A percentile compares a stretch with the other conserved stretches of the same genome.
phyloP scores from a whole-genome alignment of 2,888 invertebrate genomes.

The Drosophila histrio region DNA sequence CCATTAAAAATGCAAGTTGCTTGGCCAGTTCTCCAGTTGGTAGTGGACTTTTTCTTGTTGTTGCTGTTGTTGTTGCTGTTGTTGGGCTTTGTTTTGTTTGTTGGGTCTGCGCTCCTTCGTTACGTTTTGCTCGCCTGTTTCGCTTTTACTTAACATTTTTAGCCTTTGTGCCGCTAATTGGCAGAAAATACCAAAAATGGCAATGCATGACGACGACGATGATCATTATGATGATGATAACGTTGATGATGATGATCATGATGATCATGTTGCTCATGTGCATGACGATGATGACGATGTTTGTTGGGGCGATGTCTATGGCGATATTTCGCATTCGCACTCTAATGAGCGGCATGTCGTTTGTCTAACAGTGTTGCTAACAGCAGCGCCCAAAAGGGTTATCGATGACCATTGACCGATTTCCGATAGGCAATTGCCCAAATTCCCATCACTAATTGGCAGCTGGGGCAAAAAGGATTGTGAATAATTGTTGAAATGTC shows the following conservation, averaged over 20 bases:
- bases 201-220: slow-evolving; percentile 66
- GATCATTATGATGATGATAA: slow-evolving; percentile 13
- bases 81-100: slow-evolving; percentile 37
- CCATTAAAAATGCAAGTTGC: slow-evolving; percentile 80
- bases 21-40: slow-evolving; percentile 52
- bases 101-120: slow-evolving; percentile 61
- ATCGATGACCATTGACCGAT: slow-evolving; percentile 34
- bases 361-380: slow-evolving; percentile 25
- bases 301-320: slow-evolving; percentile 28
- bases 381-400: slow-evolving; percentile 51
- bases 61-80: slow-evolving; percentile 18
- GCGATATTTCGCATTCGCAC: slow-evolving; percentile 41
- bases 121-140: slow-evolving; percentile 73
- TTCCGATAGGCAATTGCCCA: slow-evolving; percentile 2
- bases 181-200: slow-evolving; percentile 83
- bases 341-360: slow-evolving; percentile 57
- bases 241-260: slow-evolving; percentile 4
- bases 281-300: slow-evolving; percentile 15
- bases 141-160: slow-evolving; percentile 79
- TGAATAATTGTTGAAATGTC: not conserved
- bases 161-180: slow-evolving; percentile 81
- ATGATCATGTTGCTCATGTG: slow-evolving; percentile 10
- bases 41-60: slow-evolving; percentile 16
- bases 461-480: not conserved
- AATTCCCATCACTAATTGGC: not conserved